A percentile compares a stretch with the other conserved stretches of the same genome.
These are phyloP conservation scores for Achatina immaculata DNA, from an alignment of 1,140 invertebrate genomes.

Conservation along the genomic window DNA sequence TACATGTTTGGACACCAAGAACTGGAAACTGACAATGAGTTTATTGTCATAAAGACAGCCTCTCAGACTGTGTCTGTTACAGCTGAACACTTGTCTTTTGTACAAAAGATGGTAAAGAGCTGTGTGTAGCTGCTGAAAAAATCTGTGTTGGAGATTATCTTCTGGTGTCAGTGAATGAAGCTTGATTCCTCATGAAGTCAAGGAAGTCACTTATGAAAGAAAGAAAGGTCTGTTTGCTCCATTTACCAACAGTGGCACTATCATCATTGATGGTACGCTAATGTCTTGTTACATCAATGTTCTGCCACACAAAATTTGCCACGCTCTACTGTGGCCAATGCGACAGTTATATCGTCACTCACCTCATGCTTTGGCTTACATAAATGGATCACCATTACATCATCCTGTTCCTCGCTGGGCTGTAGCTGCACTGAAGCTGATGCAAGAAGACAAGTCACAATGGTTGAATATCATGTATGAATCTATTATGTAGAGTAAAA, in stretches of 20 bases:
- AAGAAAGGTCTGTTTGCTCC: constrained; percentile 19
- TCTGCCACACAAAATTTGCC: background rate
- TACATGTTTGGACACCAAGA: constrained; percentile 38
- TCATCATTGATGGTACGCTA: constrained; percentile 6
- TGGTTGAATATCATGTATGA: too few relatives aligned
- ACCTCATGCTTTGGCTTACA: background rate
- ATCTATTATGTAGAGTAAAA: too few relatives aligned
- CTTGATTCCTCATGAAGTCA: background rate
- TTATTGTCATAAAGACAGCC: constrained; percentile 5
- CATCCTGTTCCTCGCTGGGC: constrained; percentile 6
- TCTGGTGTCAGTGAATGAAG: background rate
- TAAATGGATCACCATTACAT: background rate
- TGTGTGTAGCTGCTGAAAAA: constrained; percentile 24
- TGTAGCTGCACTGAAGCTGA: background rate
- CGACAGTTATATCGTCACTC: constrained; percentile 15
- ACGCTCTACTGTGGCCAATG: constrained; percentile 1
- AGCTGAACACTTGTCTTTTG: constrained; percentile 24
- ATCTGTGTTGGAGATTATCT: constrained; percentile 17
- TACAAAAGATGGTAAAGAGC: constrained; percentile 2
- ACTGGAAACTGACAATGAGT: background rate
- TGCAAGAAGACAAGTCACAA: constrained; percentile 3
- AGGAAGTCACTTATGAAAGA: background rate
- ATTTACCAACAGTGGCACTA: constrained; percentile 8
- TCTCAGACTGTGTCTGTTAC: background rate
- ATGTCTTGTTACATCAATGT: constrained; percentile 19